Base-by-base conservation (phyloP, 2,113 vertebrate genomes). In the Onychostoma macrolepis region DNA sequence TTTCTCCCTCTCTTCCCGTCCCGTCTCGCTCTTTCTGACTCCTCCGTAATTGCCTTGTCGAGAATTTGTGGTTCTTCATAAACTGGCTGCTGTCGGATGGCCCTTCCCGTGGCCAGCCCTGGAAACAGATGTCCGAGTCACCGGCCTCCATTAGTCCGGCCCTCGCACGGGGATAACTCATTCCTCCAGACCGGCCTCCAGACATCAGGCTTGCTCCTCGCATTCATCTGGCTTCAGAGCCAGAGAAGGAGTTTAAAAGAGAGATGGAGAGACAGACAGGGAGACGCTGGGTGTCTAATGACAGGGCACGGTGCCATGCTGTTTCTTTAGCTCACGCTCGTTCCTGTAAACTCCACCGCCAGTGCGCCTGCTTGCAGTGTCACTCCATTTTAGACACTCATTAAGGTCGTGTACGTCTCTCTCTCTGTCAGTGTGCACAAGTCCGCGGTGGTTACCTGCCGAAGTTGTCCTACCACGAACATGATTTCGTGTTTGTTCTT, bases 101-200 rank as follows among this genome's bases (percentile, higher is more conserved):
- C 84, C 58, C 85, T 88, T 82, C 50, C 65, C 58, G n/a, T 85
- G 83, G 45, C 82, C 82, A 85, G 56, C 86, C 78, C 79, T 85
- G 86, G 82, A 90, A 90, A 89, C 89, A 91, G 89, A 90, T 90
- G 91, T 88, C 85, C 48, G 56, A 85, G 76, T 88, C 85, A 80
- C 85, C 77, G 86, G 87, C 88, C 83, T 86, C 87, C 86, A 89
- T 91, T 90, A 87, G 83, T 86, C 85, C 75, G 50, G 89, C 71
- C 83, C 75, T 56, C 48, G 33, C 58, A 74, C 50, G 6, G 53
- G 63, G 77, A 90, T 91, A 91, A 91, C 85, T 88, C 86, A 88
- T 89, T 86, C 65, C 85, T 67, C 86, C 78, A 86, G 69, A 87
- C 72, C 85, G 71, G 83, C 86, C 63, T 84, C 79, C 19, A 65